Evolutionary conservation across 2,888 invertebrate genomes (phyloP).

Genomic region (Noctua pronuba): DNA sequence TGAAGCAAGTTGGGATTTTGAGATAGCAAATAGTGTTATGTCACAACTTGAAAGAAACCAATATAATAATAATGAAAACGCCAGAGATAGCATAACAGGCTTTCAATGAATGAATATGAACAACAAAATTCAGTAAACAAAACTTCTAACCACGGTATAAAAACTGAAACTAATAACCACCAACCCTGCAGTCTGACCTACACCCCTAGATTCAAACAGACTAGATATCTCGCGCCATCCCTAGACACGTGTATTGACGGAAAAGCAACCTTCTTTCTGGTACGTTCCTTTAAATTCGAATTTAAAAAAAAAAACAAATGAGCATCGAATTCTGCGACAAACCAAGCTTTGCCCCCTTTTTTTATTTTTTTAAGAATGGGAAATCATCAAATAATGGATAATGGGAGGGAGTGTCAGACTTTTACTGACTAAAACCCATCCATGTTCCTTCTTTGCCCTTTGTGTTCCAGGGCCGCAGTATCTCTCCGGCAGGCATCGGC

Average conservation of each 20-base stretch:
- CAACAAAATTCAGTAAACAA: background rate
- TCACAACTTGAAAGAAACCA: background rate
- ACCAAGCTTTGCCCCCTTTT: background rate
- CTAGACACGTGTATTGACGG: slow-evolving; percentile 58
- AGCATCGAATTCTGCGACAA: background rate
- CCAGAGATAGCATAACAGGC: too few species aligned
- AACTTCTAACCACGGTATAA: background rate
- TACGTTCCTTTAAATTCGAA: slow-evolving; percentile 44
- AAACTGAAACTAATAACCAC: background rate
- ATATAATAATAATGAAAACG: too few species aligned
- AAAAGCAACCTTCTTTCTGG: slow-evolving; percentile 57
- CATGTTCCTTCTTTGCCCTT: too few species aligned
- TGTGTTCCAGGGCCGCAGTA: too few species aligned
- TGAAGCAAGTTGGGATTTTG: background rate
- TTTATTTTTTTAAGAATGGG: too few species aligned
- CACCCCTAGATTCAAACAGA: slow-evolving; percentile 52
- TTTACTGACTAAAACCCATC: too few species aligned
- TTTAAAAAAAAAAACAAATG: background rate
- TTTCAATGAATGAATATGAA: background rate
- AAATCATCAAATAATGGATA: too few species aligned
- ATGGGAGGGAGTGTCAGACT: too few species aligned
- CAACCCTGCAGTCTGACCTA: slow-evolving; percentile 53
- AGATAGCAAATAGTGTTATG: background rate
- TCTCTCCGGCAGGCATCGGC: too few species aligned
- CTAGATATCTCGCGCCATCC: slow-evolving; percentile 39